These are phyloP conservation scores for Paraplagusia blochii DNA, from an alignment of 2,113 vertebrate species.

Conservation along the genomic window DNA sequence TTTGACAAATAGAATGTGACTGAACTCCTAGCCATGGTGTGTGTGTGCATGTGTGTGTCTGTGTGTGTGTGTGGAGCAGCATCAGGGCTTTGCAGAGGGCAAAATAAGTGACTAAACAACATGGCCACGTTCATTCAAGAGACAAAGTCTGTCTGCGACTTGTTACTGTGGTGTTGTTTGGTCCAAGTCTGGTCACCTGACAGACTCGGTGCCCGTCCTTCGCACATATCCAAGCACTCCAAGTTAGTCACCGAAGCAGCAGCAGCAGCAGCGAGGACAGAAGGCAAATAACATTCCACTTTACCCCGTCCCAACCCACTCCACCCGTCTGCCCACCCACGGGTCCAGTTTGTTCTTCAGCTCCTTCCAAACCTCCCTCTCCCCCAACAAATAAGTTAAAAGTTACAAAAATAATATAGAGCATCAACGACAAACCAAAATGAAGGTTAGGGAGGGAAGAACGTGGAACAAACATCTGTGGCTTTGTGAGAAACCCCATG, in stretches of 20 bases:
- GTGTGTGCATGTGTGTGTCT: background rate
- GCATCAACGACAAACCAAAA: constrained; percentile 60
- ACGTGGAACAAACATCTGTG: constrained; percentile 58
- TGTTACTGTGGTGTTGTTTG: constrained; percentile 10
- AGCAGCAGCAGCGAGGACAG: constrained; percentile 70
- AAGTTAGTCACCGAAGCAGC: constrained; percentile 65
- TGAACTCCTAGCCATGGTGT: background rate
- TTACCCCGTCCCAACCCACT: constrained; percentile 23
- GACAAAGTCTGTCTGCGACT: constrained; percentile 18
- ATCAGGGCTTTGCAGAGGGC: constrained; percentile 53
- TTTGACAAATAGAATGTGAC: too few relatives aligned
- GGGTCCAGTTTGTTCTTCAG: constrained; percentile 35
- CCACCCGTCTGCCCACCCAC: constrained; percentile 23
- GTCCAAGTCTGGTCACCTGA: constrained; percentile 27
- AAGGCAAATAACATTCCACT: constrained; percentile 44
- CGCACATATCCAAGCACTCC: constrained; percentile 55
- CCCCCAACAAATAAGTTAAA: constrained; percentile 78
- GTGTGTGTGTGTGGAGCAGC: constrained; percentile 59
- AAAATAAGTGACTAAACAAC: constrained; percentile 43
- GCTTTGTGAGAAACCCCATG: constrained; percentile 36
- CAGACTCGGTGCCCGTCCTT: constrained; percentile 34
- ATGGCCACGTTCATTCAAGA: constrained; percentile 49
- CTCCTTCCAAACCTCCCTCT: constrained; percentile 16
- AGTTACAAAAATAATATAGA: constrained; percentile 69
- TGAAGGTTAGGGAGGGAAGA: constrained; percentile 56